Base-by-base conservation (phyloP, 2,797 vertebrate genomes). In the Myotis planiceps region DNA sequence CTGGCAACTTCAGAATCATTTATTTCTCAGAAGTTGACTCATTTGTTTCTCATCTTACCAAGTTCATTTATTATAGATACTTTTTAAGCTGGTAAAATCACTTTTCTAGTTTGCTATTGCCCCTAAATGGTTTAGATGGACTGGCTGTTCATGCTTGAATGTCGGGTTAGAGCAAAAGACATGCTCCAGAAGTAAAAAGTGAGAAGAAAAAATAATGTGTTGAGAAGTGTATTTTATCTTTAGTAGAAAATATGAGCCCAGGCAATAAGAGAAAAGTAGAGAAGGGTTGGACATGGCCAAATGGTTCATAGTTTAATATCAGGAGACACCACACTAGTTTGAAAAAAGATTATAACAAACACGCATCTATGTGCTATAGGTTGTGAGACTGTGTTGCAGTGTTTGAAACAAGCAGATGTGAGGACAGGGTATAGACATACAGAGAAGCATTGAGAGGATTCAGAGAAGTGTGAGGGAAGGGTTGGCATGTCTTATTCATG, bases 1-100 rank as follows among this genome's bases (percentile, higher is more conserved):
- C 42, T 78, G 47, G n/a, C 78, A 51, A 91, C 42, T 81, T 93
- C 85, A 81, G 49, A 65, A 81, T 55, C 79, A 91, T 82, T 93
- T 82, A 89, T 91, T 89, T 96, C 60, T 86, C 39, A 93, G 78
- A 90, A 34, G 5, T 42, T 39, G 23, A 75, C 13, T 76, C 14
- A 72, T 72, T 68, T 60, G 21, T 85, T 81, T 37, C 55, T 53
- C 32, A 53, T 55, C 72, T 93, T 74, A 78, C 14, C 4, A 66
- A 92, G 65, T 92, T 92, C 55, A 58, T 66, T 89, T 92, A 39
- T 72, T 89, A 80, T 29, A 58, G 23, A 53, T n/a, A 45, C 9
- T 79, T 55, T 89, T 85, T 71, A 86, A 13, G 27, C 8, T 76
- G 53, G 79, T 60, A 85, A 95, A 94, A 71, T 88, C 21, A 37